A percentile compares a stretch with the other conserved stretches of the same genome.
Evolutionary conservation across 2,888 invertebrate genomes (phyloP).

Genomic region (Marasmarcha lunaedactyla): DNA sequence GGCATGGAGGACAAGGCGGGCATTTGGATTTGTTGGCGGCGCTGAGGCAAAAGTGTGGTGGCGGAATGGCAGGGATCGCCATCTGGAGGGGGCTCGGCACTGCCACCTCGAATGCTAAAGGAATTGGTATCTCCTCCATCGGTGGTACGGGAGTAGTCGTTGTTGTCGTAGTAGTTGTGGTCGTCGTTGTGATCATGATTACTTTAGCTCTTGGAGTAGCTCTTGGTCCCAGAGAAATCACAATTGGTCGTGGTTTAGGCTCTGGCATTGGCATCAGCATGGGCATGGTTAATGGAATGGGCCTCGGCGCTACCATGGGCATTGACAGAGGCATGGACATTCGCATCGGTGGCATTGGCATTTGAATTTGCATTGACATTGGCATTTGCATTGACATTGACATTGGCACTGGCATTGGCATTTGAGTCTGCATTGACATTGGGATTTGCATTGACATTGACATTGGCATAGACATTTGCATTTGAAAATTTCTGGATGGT

Average conservation of each 20-base stretch:
- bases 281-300: neutral
- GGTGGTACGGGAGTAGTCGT: neutral
- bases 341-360: neutral
- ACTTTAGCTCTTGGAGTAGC: too few species aligned
- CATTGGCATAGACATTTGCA: neutral
- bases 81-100: conserved; percentile 11
- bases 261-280: too few species aligned
- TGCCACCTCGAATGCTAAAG: conserved; percentile 6
- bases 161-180: neutral
- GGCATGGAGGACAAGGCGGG: conserved; percentile 48
- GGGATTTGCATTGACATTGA: neutral
- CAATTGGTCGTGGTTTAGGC: too few species aligned
- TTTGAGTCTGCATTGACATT: neutral
- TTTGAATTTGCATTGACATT: neutral
- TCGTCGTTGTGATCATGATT: neutral
- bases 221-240: too few species aligned
- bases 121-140: neutral
- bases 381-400: neutral
- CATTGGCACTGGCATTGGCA: neutral
- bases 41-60: conserved; percentile 22
- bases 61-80: conserved; percentile 21
- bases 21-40: conserved; percentile 15
- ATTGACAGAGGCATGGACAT: neutral
- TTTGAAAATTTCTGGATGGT: too few species aligned
- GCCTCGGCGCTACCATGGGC: neutral